A percentile compares a stretch with the other conserved stretches of the same genome.
Conservation (phyloP, 2,113 vertebrate genomes). For the Aegithalos caudatus region DNA sequence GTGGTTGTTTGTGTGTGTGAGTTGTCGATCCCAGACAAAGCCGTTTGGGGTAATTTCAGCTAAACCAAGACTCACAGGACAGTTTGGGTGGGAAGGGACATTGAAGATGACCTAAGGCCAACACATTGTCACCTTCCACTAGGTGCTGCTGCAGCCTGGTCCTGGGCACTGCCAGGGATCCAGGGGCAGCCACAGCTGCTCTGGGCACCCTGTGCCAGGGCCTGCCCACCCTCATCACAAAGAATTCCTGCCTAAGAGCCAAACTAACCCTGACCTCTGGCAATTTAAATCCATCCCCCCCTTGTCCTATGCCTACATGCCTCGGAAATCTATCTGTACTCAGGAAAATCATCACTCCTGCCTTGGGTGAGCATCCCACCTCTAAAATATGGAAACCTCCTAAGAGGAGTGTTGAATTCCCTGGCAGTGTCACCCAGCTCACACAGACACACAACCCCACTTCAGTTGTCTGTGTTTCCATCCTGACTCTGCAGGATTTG, state of each 20-base stretch:
- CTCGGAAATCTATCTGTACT: neutral
- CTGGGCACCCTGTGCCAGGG: neutral
- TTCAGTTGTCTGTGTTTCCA: neutral
- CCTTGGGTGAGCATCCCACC: fast-evolving
- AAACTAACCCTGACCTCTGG: neutral
- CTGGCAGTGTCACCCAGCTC: neutral
- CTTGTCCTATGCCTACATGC: neutral
- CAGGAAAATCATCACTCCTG: neutral
- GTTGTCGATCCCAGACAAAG: neutral
- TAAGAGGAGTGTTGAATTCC: fast-evolving
- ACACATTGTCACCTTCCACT: neutral
- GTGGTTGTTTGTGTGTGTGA: fast-evolving
- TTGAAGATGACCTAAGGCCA: neutral
- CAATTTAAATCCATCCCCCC: neutral
- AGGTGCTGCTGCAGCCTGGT: neutral
- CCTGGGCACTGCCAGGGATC: neutral
- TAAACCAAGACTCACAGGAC: neutral
- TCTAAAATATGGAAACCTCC: neutral
- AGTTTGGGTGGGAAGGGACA: neutral
- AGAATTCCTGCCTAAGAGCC: neutral
- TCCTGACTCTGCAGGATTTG: neutral
- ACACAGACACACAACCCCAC: neutral
- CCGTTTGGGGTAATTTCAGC: neutral
- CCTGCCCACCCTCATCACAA: fast-evolving
- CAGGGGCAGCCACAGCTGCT: neutral